Evolutionary conservation across 2,113 vertebrate species (phyloP), one percentile per base, ranked within the genome.

Genomic region (Xerus inauris): DNA sequence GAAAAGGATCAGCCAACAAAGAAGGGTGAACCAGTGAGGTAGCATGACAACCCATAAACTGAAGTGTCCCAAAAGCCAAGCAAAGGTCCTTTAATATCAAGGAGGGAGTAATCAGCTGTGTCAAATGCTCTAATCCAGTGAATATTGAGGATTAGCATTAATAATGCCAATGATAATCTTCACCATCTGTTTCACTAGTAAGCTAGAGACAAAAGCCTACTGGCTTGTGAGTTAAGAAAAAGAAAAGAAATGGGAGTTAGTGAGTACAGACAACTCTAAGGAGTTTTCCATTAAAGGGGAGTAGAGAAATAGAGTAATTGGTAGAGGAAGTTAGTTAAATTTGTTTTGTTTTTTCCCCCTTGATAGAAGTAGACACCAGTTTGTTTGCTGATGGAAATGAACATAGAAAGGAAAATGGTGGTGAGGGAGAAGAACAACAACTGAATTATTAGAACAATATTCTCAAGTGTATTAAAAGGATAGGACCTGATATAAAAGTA

Each of bases 311-410:
- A 49, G 71, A 69, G n/a, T 28, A 30, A 54, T 24, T 87, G 30
- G 13, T 1, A 3, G 54, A 62, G 71, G 13, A 81, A 38, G 26
- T 38, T 24, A 7, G 17, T 84, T 51, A 38, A 64, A 51, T 11
- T 71, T 40, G 20, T 51, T 51, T 57, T 35, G 32, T 45, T 5
- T 13, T 28, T 59, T 38, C n/a, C 83, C 64, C 42, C 45, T 51
- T 47, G 16, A 84, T 32, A 94, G 28, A 77, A 76, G 65, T 76
- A 65, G 14, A 65, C 62, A 57, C n/a, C 19, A 19, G 6, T 79
- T 65, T 91, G 45, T 82, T 94, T 95, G 64, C 47, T 86, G 28
- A 35, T 89, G 30, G 73, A 22, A 87, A 54, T 87, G 75, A 62
- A 45, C 8, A 9, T 32, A 81, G 38, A 84, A n/a, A 57, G 65